Conservation (phyloP, 92 coral and sea anemone species). For the Epizoanthus illoricatus region DNA sequence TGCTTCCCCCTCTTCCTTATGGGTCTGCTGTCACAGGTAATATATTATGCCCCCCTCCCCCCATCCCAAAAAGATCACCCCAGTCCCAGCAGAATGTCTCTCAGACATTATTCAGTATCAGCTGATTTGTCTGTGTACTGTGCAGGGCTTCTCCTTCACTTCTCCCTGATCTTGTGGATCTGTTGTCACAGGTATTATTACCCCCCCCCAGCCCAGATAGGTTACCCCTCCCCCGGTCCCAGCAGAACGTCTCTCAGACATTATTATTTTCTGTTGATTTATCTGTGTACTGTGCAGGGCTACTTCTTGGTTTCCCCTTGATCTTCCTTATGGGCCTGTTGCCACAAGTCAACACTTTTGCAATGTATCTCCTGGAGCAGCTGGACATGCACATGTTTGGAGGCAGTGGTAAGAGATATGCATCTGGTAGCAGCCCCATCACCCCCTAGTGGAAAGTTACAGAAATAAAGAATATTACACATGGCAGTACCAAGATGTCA, state of each 20-base stretch:
- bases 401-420: slow-evolving; percentile 77
- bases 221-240: too few relatives aligned
- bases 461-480: too few relatives aligned
- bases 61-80: neutral
- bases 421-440: too few relatives aligned
- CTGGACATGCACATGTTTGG: slow-evolving; percentile 95
- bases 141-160: slow-evolving; percentile 80
- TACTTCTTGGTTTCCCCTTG: slow-evolving; percentile 87
- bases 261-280: neutral
- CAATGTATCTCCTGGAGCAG: slow-evolving; percentile 90
- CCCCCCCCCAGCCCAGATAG: too few relatives aligned
- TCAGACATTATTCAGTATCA: neutral
- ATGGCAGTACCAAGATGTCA: too few relatives aligned
- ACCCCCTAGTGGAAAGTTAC: too few relatives aligned
- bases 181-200: slow-evolving; percentile 75
- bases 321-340: slow-evolving; percentile 88
- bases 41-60: neutral
- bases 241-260: too few relatives aligned
- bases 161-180: slow-evolving; percentile 84
- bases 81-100: neutral
- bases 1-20: neutral
- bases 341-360: slow-evolving; percentile 96
- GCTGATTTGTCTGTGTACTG: neutral
- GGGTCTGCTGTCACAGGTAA: neutral
- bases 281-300: slow-evolving; percentile 44